Evolutionary conservation across 2,113 vertebrate genomes (phyloP).

Genomic region (Catharus fuscescens): DNA sequence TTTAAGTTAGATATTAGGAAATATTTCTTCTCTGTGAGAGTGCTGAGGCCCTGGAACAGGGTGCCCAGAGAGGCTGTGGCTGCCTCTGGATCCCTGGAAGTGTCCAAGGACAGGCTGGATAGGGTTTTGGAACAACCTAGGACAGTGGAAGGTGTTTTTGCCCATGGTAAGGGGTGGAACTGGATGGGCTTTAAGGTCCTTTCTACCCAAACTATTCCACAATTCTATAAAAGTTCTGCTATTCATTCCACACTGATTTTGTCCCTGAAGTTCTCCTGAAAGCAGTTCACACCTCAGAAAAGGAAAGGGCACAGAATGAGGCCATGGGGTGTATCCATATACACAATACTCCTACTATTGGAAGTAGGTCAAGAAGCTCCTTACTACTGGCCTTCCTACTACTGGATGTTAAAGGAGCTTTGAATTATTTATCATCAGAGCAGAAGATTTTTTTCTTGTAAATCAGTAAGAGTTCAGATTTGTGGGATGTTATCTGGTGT

Average conservation of each 20-base stretch:
- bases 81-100: not conserved
- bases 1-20: not conserved
- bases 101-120: fast-evolving
- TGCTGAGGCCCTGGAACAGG: not conserved
- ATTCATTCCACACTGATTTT: not conserved
- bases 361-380: not conserved
- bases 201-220: not conserved
- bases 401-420: not conserved
- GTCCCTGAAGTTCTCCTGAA: not conserved
- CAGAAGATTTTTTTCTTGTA: not conserved
- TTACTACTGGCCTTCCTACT: not conserved
- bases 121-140: not conserved
- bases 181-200: not conserved
- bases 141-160: not conserved
- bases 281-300: not conserved
- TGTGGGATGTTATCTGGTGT: not conserved
- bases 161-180: not conserved
- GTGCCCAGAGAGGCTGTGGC: not conserved
- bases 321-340: fast-evolving
- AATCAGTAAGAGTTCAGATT: not conserved
- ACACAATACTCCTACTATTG: fast-evolving
- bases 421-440: constrained; percentile 11
- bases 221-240: not conserved
- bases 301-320: not conserved
- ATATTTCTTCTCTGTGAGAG: not conserved